Conservation (phyloP, 2,113 vertebrate genomes). For the Ursus arctos region DNA sequence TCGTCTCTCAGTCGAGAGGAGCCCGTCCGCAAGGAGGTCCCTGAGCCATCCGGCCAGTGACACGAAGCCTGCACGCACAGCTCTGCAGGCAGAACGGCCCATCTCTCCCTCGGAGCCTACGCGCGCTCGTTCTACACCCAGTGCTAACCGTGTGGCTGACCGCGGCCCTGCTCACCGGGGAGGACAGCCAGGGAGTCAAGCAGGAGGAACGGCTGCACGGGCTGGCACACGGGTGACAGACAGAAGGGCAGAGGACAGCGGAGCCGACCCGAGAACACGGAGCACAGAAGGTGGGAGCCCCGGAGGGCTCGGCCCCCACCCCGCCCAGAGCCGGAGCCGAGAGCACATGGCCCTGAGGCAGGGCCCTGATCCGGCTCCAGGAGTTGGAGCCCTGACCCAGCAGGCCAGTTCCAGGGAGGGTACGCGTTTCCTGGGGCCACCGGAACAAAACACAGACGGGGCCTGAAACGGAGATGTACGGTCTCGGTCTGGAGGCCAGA, state of each 20-base stretch:
- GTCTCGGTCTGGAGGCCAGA: not conserved
- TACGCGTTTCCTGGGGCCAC: not conserved
- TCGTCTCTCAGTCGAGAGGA: not conserved
- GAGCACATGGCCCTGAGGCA: not conserved
- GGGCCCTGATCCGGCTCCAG: not conserved
- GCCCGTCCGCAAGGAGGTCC: accelerated
- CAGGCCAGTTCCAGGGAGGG: not conserved
- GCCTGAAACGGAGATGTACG: not conserved
- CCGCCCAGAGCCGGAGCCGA: not conserved
- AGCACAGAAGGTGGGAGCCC: not conserved
- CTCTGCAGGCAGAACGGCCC: accelerated
- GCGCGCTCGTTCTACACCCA: accelerated
- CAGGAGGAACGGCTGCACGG: not conserved
- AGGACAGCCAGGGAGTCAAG: too few relatives aligned
- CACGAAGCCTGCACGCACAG: accelerated
- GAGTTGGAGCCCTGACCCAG: not conserved
- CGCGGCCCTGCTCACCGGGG: not conserved
- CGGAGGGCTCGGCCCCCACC: accelerated
- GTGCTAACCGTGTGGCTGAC: not conserved
- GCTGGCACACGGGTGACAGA: not conserved
- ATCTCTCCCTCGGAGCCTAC: accelerated
- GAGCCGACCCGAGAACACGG: not conserved
- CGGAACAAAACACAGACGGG: not conserved
- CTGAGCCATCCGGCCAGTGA: accelerated
- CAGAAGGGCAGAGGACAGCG: not conserved